Percentiles rank a stretch among this genome's conserved stretches.
phyloP scores from a whole-genome alignment of 2,888 invertebrate genomes.

The Melieria crassipennis region DNA sequence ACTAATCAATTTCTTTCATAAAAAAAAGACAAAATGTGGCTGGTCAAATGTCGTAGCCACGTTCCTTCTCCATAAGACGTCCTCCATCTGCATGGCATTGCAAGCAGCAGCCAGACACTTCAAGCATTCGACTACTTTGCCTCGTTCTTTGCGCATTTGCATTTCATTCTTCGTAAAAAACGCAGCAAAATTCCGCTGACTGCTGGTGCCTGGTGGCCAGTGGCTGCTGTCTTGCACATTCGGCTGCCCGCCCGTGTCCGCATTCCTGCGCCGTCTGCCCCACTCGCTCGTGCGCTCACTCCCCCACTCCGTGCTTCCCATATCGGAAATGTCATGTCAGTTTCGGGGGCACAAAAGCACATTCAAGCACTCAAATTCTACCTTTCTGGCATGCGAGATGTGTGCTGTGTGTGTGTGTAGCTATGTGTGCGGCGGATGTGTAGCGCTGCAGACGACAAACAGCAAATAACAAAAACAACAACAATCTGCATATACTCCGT shows the following conservation, averaged over 20 bases:
- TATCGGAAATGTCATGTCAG: conserved; percentile 38
- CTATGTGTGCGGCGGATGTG: neutral
- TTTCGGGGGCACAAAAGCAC: conserved; percentile 33
- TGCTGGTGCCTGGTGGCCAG: no score
- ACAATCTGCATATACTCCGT: conserved; percentile 12
- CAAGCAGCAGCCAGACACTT: no score
- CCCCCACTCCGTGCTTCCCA: neutral
- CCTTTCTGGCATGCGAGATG: neutral
- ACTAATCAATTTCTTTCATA: no score
- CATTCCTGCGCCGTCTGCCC: neutral
- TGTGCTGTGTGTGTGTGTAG: neutral
- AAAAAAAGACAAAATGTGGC: neutral
- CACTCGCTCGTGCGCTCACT: neutral
- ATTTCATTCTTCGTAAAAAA: no score
- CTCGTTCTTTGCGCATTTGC: no score
- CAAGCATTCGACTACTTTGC: no score
- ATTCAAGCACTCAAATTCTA: conserved; percentile 22
- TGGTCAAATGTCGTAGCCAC: no score
- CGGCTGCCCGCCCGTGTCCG: no score
- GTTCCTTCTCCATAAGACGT: no score
- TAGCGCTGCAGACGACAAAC: conserved; percentile 6
- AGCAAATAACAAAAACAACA: conserved; percentile 3
- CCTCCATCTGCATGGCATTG: no score
- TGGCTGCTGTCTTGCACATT: no score
- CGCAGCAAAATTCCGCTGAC: no score